These are phyloP conservation scores for Eupleurogrammus muticus DNA, from an alignment of 2,797 vertebrate species.

Conservation along the genomic window DNA sequence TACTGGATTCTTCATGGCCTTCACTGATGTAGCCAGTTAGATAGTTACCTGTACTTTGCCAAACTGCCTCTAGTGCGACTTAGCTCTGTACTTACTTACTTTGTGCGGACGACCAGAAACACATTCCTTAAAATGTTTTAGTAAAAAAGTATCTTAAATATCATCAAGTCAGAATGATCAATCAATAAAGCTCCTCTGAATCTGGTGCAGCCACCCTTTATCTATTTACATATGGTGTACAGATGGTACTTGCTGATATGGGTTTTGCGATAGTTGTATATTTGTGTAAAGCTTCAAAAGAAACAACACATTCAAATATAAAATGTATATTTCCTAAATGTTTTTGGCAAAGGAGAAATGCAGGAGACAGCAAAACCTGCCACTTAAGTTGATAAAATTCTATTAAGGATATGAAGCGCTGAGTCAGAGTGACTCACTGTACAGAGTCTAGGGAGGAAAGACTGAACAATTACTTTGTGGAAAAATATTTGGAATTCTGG, in stretches of 20 bases:
- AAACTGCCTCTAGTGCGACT: constrained; percentile 24
- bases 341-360: not conserved
- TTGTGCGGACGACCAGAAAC: constrained; percentile 13
- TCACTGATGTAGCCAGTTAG: constrained; percentile 20
- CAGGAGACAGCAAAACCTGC: constrained; percentile 5
- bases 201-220: constrained; percentile 22
- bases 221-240: constrained; percentile 9
- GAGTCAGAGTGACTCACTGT: constrained; percentile 11
- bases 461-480: constrained; percentile 9
- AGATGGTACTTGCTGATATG: constrained; percentile 14
- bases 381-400: not conserved
- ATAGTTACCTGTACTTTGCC: constrained; percentile 22
- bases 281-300: constrained; percentile 32
- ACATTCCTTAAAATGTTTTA: constrained; percentile 18
- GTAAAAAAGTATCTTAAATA: constrained; percentile 12
- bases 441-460: constrained; percentile 14
- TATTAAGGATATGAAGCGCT: not conserved
- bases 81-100: not conserved
- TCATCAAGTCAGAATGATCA: constrained; percentile 28
- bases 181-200: constrained; percentile 29
- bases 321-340: not conserved
- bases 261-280: constrained; percentile 23
- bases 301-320: not conserved
- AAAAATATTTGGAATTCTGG: constrained; percentile 11
- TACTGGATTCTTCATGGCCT: constrained; percentile 50